phyloP scores from a whole-genome alignment of 1,140 invertebrate species.

The Drosophila kikkawai region DNA sequence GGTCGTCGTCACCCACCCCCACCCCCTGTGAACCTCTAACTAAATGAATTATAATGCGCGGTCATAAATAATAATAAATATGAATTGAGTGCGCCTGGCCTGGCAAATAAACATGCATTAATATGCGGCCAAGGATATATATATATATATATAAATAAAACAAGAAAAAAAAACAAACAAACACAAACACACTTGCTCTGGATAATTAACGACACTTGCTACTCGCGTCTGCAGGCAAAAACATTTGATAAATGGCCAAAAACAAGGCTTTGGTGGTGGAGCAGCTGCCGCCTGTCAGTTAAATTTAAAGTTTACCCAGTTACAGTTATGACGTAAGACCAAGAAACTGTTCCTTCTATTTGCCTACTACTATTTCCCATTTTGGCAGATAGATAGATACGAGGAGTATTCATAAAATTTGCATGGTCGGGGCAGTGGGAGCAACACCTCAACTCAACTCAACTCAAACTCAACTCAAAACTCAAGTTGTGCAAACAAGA shows the following conservation, averaged over 20 bases:
- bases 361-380: slow-evolving; percentile 23
- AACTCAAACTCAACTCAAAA: slow-evolving; percentile 33
- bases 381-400: slow-evolving; percentile 36
- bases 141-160: background rate
- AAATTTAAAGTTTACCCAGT: slow-evolving; percentile 38
- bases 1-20: background rate
- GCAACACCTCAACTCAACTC: slow-evolving; percentile 35
- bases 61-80: slow-evolving; percentile 80
- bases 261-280: background rate
- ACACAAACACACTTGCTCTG: slow-evolving; percentile 1
- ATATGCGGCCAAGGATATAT: slow-evolving; percentile 46
- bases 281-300: slow-evolving; percentile 45
- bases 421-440: background rate
- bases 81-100: slow-evolving; percentile 53
- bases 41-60: slow-evolving; percentile 75
- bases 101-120: slow-evolving; percentile 69
- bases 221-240: slow-evolving; percentile 48
- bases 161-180: background rate
- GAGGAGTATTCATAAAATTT: slow-evolving; percentile 42
- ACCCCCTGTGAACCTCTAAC: background rate
- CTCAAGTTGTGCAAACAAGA: slow-evolving; percentile 32
- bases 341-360: slow-evolving; percentile 34
- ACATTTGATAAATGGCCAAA: slow-evolving; percentile 53
- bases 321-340: slow-evolving; percentile 9
- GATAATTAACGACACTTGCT: slow-evolving; percentile 71